A percentile compares a stretch with the other conserved stretches of the same genome.
Evolutionary conservation across 2,888 invertebrate species (phyloP).

Genomic region (Steromphala cineraria): DNA sequence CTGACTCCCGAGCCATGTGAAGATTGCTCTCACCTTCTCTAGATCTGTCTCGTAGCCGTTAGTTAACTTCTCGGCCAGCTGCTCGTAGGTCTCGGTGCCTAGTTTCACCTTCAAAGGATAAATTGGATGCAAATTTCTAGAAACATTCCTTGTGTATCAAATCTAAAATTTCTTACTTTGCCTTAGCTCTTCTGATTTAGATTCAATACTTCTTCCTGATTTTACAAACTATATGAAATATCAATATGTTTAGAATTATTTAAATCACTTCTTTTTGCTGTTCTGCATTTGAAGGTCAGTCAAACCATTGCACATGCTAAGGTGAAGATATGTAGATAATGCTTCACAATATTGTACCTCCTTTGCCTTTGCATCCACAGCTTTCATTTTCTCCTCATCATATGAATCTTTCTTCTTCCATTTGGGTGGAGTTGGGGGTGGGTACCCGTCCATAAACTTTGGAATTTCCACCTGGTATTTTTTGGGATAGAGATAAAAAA

Average conservation of each 20-base stretch:
- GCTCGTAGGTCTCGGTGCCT: conserved; percentile 26
- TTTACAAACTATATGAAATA: too few species aligned
- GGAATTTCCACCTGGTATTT: conserved; percentile 25
- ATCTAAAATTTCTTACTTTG: too few species aligned
- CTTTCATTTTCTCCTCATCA: conserved; percentile 24
- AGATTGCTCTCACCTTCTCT: conserved; percentile 41
- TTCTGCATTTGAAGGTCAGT: too few species aligned
- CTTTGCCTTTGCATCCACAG: conserved; percentile 30
- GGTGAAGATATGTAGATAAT: neutral
- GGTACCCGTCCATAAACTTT: conserved; percentile 20
- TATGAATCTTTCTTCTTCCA: conserved; percentile 11
- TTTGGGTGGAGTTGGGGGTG: conserved; percentile 9
- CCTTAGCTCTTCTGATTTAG: too few species aligned
- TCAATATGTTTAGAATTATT: too few species aligned
- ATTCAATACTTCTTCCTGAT: too few species aligned
- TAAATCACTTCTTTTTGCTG: too few species aligned
- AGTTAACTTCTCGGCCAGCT: conserved; percentile 35
- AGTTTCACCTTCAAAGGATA: too few species aligned
- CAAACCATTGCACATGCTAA: too few species aligned
- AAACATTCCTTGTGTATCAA: too few species aligned
- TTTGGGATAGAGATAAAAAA: too few species aligned
- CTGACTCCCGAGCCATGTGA: conserved; percentile 49
- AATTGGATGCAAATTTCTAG: too few species aligned
- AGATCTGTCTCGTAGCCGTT: conserved; percentile 30
- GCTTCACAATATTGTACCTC: neutral